Percentiles rank a stretch among this genome's conserved stretches.
phyloP scores from a whole-genome alignment of 2,888 invertebrate genomes.

The Megaustenia siamemsis region DNA sequence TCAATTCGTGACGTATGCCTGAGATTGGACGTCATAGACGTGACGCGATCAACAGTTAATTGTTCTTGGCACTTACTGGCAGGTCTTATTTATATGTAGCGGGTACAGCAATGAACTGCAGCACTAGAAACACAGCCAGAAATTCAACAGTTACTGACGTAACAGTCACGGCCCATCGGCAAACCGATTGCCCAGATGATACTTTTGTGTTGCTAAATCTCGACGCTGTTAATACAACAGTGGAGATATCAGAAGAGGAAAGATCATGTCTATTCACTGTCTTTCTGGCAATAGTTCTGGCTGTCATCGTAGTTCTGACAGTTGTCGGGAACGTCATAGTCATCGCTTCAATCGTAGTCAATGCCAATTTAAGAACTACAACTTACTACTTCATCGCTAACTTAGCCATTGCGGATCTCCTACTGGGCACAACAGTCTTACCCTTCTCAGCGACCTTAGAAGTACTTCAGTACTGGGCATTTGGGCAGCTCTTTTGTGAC shows the following conservation, averaged over 20 bases:
- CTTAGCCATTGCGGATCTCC: constrained; percentile 85
- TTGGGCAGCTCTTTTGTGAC: constrained; percentile 82
- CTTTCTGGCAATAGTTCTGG: constrained; percentile 70
- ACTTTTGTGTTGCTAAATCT: background rate
- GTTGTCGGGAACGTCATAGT: constrained; percentile 82
- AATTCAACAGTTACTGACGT: background rate
- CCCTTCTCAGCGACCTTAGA: constrained; percentile 79
- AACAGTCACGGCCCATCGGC: background rate
- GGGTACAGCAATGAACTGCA: constrained; percentile 1
- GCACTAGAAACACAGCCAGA: background rate
- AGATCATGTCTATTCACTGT: constrained; percentile 17
- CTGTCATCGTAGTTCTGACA: constrained; percentile 80
- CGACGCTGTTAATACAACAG: background rate
- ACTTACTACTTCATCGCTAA: constrained; percentile 87
- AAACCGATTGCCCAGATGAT: background rate
- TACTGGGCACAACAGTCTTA: constrained; percentile 82
- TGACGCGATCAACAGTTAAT: too few species aligned
- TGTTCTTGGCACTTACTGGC: too few species aligned
- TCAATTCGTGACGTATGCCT: too few species aligned
- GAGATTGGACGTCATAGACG: too few species aligned
- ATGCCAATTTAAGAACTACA: constrained; percentile 82
- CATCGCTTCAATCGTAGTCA: constrained; percentile 81
- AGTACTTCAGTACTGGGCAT: constrained; percentile 76
- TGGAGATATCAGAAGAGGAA: background rate
- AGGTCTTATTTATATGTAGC: too few species aligned